phyloP scores from a whole-genome alignment of 2,113 vertebrate genomes.

The Lampris megalopsis region DNA sequence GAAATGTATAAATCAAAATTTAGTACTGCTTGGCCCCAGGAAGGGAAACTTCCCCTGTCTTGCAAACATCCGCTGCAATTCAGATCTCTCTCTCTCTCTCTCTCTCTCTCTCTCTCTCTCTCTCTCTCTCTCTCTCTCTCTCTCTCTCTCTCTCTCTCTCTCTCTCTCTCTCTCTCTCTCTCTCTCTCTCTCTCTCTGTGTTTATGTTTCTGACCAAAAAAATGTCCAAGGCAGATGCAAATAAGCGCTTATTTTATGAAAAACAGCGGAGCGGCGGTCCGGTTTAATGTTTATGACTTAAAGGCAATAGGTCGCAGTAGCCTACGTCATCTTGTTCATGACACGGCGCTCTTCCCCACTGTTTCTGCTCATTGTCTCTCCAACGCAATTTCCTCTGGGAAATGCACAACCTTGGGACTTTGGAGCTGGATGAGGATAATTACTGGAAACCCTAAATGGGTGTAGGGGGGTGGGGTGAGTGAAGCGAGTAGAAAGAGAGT shows the following conservation, averaged over 20 bases:
- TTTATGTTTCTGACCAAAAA: too few species aligned
- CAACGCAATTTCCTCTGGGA: slow-evolving; percentile 79
- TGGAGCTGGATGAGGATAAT: slow-evolving; percentile 70
- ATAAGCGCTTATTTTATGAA: too few species aligned
- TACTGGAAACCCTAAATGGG: slow-evolving; percentile 76
- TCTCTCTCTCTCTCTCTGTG: too few species aligned
- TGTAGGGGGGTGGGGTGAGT: slow-evolving; percentile 26
- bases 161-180: too few species aligned
- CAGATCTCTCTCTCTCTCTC: background rate
- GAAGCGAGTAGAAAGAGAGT: background rate
- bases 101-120: background rate
- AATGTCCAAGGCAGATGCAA: too few species aligned
- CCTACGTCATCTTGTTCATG: slow-evolving; percentile 11
- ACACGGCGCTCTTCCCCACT: slow-evolving; percentile 32
- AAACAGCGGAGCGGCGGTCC: too few species aligned
- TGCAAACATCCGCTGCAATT: slow-evolving; percentile 65
- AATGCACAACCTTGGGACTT: slow-evolving; percentile 65
- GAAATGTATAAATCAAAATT: too few species aligned
- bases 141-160: too few species aligned
- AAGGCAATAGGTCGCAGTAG: too few species aligned
- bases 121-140: background rate
- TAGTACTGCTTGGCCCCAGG: slow-evolving; percentile 36
- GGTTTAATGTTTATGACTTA: too few species aligned
- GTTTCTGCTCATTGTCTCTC: slow-evolving; percentile 81
- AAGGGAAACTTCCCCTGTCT: slow-evolving; percentile 51